Base-by-base conservation (phyloP, 1,140 invertebrate species). In the Batillaria attramentaria region DNA sequence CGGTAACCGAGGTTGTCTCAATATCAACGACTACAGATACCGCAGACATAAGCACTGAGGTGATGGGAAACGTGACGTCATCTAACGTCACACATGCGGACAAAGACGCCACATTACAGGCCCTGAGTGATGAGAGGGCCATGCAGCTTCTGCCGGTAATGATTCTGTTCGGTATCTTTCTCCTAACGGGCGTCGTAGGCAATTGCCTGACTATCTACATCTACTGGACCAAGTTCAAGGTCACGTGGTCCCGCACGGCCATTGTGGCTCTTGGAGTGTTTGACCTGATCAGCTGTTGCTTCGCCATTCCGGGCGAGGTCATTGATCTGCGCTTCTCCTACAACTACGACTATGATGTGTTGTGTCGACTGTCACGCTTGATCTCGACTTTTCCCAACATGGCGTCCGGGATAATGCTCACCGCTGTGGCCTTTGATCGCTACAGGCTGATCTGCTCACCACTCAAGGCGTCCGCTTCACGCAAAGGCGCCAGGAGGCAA, bases 281-380 rank as follows among this genome's bases (percentile, higher is more conserved):
- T 35, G 87, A 88, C 78, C 76, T 88, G 20, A 46, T 83, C 6
- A 83, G 79, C n/a, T 88, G 87, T 65, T 41, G 73, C 13, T 54
- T 88, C 35, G 83, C 81, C 2, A 84, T 88, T 68, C 87, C 87
- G 0, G 86, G 86, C 60, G 88, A 89, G 79, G 83, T 88, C 10
- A 77, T 86, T 37, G 87, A 88, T 66, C 65, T 88, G 20, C 62
- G 83, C 31, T 85, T 82, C 54, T 84, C 84, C 18, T 83, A 79
- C 65, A 80, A 66, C 42, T 89, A 86, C 74, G 46, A 69, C 35
- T 72, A 74, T 16, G 77, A 74, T 5, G 65, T 69, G 16, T 10
- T 86, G 2, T 89, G 88, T 69, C 84, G 86, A 75, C 37, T 83
- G 6, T 79, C 84, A n/a, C 78, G 88, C 18, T 77, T 84, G n/a